Base-by-base conservation (phyloP, 1,140 invertebrate species). In the Drosophila persimilis region DNA sequence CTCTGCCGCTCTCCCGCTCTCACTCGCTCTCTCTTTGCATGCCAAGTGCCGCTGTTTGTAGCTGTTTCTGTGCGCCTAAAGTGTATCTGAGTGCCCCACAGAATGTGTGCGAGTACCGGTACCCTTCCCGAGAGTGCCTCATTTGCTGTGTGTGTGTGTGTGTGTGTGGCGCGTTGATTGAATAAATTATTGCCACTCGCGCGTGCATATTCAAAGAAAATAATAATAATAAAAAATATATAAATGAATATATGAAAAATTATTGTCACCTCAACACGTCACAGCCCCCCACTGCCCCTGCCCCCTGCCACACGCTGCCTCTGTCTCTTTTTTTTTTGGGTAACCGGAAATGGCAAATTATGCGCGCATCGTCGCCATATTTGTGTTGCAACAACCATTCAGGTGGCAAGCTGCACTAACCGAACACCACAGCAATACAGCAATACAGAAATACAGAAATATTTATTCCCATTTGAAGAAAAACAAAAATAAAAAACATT, bases 181-280 rank as follows among this genome's bases (percentile, higher is more conserved):
- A 88, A 88, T 88, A 88, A 88, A 88, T 88, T 88, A 88, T 88
- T 63, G 71, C 47, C 70, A 88, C 83, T 88, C 65, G 73, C 77
- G 77, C 81, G 76, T 81, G 81, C 77, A 85, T 60, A 74, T 80
- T 75, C 73, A 54, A 69, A 73, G 56, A 52, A 72, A 64, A 71
- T 54, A 20, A 44, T 20, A 7, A 60, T 6, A 20, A 26, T 58
- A 31, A 61, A 62, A 63, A 60, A 69, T 31, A 48, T 39, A 47
- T 53, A 53, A 62, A 61, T 39, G 54, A 62, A 62, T 54, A 72
- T 44, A 63, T 62, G 31, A 62, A 63, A 62, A 55, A 73, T 73
- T 51, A 69, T 73, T 57, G 46, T 69, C 52, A 44, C 58, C 46
- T 48, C 3, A 46, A 54, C 24, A 51, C 71, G 43, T n/a, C 71